A percentile compares a stretch with the other conserved stretches of the same genome.
These are phyloP conservation scores for Hydrolagus affinis DNA, from an alignment of 2,113 vertebrate species.

Conservation along the genomic window DNA sequence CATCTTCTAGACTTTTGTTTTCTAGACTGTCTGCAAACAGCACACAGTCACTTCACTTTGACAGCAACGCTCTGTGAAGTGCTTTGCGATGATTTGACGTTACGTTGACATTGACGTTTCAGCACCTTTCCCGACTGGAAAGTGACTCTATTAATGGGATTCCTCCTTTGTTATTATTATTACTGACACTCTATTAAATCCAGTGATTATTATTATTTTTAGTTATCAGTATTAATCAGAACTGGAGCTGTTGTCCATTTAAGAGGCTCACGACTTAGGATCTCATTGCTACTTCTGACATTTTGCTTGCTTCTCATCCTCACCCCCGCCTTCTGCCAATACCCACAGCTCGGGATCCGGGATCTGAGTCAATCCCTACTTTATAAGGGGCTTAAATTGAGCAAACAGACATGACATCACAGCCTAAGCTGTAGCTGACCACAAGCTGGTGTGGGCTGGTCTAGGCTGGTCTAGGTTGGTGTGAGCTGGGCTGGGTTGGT, in stretches of 20 bases:
- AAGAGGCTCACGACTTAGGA: slow-evolving; percentile 16
- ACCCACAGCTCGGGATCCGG: neutral
- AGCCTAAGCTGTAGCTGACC: slow-evolving; percentile 22
- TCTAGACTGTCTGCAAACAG: too few species aligned
- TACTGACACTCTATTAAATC: too few species aligned
- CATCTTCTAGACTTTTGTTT: too few species aligned
- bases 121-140: too few species aligned
- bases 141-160: too few species aligned
- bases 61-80: too few species aligned
- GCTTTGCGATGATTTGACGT: too few species aligned
- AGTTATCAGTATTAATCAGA: neutral
- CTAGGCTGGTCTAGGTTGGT: neutral
- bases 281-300: neutral
- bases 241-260: neutral
- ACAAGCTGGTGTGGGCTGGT: neutral
- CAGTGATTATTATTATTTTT: too few species aligned
- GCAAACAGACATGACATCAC: slow-evolving; percentile 9
- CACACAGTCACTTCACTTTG: too few species aligned
- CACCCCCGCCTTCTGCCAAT: neutral
- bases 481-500: neutral
- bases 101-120: too few species aligned
- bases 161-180: too few species aligned
- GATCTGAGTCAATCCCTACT: slow-evolving; percentile 21
- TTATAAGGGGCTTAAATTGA: slow-evolving; percentile 5
- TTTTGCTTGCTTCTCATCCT: neutral